These are phyloP conservation scores for Autographa pulchrina DNA, from an alignment of 2,888 invertebrate genomes.

Conservation along the genomic window DNA sequence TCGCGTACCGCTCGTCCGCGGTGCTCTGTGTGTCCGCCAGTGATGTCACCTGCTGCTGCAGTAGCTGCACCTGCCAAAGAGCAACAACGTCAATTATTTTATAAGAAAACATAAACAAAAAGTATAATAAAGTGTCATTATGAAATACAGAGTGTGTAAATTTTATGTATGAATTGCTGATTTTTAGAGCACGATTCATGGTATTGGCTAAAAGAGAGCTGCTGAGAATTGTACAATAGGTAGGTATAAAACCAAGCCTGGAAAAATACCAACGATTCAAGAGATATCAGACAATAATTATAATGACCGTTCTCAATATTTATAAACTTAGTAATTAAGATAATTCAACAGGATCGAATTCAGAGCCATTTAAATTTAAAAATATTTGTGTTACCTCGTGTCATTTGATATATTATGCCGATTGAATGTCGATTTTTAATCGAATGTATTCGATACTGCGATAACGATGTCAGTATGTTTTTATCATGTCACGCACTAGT, in stretches of 20 bases:
- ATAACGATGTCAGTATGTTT: slow-evolving; percentile 43
- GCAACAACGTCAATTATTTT: slow-evolving; percentile 35
- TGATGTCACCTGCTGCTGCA: slow-evolving; percentile 97
- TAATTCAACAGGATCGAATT: background rate
- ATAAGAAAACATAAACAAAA: background rate
- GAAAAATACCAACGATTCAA: background rate
- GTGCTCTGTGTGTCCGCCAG: slow-evolving; percentile 96
- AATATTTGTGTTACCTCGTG: background rate
- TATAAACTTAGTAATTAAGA: background rate
- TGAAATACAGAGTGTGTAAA: background rate
- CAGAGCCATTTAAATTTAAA: background rate
- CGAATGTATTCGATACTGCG: slow-evolving; percentile 38
- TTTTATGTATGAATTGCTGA: too few relatives aligned
- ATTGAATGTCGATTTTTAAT: slow-evolving; percentile 34
- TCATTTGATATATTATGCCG: slow-evolving; percentile 1
- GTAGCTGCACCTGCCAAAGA: slow-evolving; percentile 93
- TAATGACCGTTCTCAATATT: background rate
- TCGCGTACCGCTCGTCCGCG: slow-evolving; percentile 96
- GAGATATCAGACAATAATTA: background rate
- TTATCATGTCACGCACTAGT: slow-evolving; percentile 45
- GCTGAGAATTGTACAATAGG: too few relatives aligned
- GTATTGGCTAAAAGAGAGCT: too few relatives aligned
- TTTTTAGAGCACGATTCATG: too few relatives aligned
- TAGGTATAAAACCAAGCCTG: background rate
- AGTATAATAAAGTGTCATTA: background rate